Evolutionary conservation across 2,797 vertebrate species (phyloP).

Genomic region (Sebastes iracundus): DNA sequence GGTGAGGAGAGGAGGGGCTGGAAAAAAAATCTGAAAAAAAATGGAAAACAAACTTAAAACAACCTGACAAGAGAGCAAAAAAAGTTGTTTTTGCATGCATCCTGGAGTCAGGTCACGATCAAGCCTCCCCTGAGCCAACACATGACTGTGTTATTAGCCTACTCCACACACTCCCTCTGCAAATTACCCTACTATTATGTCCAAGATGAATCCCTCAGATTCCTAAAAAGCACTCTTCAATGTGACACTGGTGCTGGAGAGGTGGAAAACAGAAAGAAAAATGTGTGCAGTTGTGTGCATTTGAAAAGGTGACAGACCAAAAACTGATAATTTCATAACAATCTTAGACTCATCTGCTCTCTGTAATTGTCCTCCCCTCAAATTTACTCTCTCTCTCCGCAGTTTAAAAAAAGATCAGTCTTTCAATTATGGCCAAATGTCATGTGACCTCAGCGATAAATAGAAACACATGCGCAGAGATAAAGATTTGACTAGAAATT

Average conservation of each 20-base stretch:
- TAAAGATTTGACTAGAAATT: neutral
- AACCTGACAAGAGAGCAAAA: constrained; percentile 29
- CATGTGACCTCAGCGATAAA: constrained; percentile 18
- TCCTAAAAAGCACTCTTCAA: neutral
- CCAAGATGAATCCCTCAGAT: neutral
- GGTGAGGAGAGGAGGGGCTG: neutral
- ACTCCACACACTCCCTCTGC: constrained; percentile 4
- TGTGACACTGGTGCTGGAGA: neutral
- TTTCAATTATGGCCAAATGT: constrained; percentile 14
- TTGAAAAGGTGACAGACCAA: neutral
- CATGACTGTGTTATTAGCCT: constrained; percentile 5
- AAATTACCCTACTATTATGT: neutral
- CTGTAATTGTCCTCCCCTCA: constrained; percentile 36
- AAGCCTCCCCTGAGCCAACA: constrained; percentile 2
- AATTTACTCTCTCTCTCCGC: neutral
- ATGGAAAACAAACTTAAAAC: constrained; percentile 50
- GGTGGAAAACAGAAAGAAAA: neutral
- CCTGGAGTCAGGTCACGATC: constrained; percentile 7
- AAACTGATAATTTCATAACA: constrained; percentile 26
- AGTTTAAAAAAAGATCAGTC: constrained; percentile 10
- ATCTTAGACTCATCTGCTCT: neutral
- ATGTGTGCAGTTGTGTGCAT: neutral
- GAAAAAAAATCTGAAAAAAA: neutral
- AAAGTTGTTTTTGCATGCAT: constrained; percentile 23
- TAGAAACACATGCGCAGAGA: constrained; percentile 11